phyloP scores from a whole-genome alignment of 2,113 vertebrate genomes.

The Cheirogaleus medius region DNA sequence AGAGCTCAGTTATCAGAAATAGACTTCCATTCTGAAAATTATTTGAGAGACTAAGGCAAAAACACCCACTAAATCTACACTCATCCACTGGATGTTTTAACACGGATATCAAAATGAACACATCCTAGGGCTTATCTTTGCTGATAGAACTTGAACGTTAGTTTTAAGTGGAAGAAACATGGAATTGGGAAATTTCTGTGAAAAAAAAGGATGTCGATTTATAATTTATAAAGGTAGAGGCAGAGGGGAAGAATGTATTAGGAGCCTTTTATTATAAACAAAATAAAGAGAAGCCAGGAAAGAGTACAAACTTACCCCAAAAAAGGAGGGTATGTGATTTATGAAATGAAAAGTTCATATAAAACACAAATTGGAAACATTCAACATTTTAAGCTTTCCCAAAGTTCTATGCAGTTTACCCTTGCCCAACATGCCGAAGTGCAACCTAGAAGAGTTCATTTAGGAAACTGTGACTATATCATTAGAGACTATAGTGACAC shows the following conservation, averaged over 20 bases:
- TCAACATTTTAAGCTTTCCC: neutral
- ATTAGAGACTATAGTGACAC: neutral
- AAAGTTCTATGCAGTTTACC: neutral
- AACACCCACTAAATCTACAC: neutral
- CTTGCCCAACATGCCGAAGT: neutral
- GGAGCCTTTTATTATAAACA: neutral
- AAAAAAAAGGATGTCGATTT: neutral
- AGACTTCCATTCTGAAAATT: neutral
- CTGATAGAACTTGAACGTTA: neutral
- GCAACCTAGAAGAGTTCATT: neutral
- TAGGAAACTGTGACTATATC: neutral
- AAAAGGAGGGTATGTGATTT: neutral
- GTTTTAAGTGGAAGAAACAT: constrained; percentile 19
- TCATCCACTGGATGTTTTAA: neutral
- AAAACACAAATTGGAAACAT: neutral
- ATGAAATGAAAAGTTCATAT: neutral
- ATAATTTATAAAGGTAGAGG: neutral
- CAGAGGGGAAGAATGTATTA: neutral
- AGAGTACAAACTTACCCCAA: neutral
- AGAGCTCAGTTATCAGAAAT: neutral
- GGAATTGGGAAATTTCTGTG: neutral
- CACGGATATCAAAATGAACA: neutral
- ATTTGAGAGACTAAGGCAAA: neutral
- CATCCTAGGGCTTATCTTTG: neutral
- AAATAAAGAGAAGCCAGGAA: neutral